Percentiles rank a stretch among this genome's conserved stretches.
phyloP scores from a whole-genome alignment of 2,797 vertebrate species.

The Pangasius macronema region DNA sequence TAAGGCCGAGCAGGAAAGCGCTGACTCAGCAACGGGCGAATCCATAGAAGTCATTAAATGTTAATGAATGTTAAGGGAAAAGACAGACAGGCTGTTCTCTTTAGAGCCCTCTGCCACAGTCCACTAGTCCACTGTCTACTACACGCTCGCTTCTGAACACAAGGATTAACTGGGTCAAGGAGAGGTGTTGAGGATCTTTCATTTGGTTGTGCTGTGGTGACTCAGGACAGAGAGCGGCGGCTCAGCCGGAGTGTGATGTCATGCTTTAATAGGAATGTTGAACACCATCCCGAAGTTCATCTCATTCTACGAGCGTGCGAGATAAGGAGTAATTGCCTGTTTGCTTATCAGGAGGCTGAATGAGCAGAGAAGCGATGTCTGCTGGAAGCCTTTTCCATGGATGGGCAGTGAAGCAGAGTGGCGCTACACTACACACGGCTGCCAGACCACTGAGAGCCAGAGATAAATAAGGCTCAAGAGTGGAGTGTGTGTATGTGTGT shows the following conservation, averaged over 20 bases:
- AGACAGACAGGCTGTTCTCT: conserved; percentile 30
- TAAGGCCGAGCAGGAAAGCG: conserved; percentile 53
- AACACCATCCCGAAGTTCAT: conserved; percentile 55
- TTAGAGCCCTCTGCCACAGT: conserved; percentile 29
- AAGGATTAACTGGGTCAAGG: conserved; percentile 23
- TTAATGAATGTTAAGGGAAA: conserved; percentile 52
- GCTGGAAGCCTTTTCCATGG: conserved; percentile 42
- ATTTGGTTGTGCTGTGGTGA: neutral
- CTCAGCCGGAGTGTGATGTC: neutral
- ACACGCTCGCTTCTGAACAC: neutral
- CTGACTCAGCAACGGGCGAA: conserved; percentile 60
- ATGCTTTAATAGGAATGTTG: conserved; percentile 46
- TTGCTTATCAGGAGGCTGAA: conserved; percentile 64
- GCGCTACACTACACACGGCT: conserved; percentile 34
- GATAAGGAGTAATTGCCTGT: conserved; percentile 68
- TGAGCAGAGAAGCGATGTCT: conserved; percentile 48
- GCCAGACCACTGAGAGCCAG: conserved; percentile 19
- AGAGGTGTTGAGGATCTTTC: neutral
- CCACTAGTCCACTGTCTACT: neutral
- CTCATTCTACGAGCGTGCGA: conserved; percentile 50
- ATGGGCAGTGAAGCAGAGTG: conserved; percentile 49
- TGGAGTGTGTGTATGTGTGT: neutral
- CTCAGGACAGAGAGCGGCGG: neutral
- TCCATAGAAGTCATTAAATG: conserved; percentile 44
- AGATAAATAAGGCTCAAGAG: conserved; percentile 37